phyloP scores from a whole-genome alignment of 2,888 invertebrate species.

The Dugesia japonica region DNA sequence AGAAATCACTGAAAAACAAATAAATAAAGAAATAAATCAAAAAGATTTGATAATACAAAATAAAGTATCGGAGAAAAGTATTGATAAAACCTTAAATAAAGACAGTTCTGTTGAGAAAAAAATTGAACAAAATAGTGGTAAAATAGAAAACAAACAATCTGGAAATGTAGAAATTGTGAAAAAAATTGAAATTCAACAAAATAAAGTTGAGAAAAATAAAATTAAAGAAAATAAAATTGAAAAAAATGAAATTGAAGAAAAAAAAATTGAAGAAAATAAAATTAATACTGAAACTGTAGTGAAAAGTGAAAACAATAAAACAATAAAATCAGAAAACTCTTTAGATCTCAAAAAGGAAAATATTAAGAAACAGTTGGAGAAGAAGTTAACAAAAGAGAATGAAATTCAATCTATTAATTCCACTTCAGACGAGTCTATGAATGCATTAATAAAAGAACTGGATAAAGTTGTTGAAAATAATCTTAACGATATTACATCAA shows the following conservation, averaged over 20 bases:
- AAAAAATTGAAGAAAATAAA: neutral
- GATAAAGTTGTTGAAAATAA: neutral
- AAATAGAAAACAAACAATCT: too few relatives aligned
- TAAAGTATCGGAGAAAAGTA: neutral
- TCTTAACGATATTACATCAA: neutral
- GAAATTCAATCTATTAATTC: too few relatives aligned
- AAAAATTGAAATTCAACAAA: neutral
- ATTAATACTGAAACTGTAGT: neutral
- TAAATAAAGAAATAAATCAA: neutral
- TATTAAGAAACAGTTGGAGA: neutral
- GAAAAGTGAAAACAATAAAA: neutral
- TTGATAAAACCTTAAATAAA: too few relatives aligned
- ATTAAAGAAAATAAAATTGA: neutral
- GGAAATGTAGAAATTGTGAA: too few relatives aligned
- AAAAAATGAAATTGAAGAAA: neutral
- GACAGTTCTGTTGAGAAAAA: too few relatives aligned
- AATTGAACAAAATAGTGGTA: too few relatives aligned
- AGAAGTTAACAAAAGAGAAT: neutral
- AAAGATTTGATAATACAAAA: neutral
- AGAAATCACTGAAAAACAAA: neutral
- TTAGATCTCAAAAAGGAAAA: neutral
- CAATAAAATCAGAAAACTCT: neutral
- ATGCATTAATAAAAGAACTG: neutral
- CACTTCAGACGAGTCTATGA: neutral
- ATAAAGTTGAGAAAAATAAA: neutral